Base-by-base conservation (phyloP, 1,140 invertebrate genomes). In the Anoplolepis gracilipes region DNA sequence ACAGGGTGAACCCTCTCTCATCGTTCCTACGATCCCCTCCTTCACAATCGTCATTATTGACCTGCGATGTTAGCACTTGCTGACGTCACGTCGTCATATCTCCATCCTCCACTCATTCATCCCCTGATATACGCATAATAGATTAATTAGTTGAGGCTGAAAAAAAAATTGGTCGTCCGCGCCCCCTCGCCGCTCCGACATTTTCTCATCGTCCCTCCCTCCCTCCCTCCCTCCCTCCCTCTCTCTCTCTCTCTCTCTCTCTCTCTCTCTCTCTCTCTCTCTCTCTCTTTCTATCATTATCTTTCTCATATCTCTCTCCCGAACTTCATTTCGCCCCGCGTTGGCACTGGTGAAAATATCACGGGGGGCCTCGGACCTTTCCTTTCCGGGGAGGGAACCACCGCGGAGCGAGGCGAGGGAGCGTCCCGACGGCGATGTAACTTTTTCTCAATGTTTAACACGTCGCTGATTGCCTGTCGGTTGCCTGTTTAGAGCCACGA, bases 401-500 rank as follows among this genome's bases (percentile, higher is more conserved):
- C 28, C 57, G 85, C 25, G 79, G 82, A 89, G 70, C 85, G 88
- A 82, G 87, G 87, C 90, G 91, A 91, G 90, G 88, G 90, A 76
- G 89, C 91, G 90, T 88, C 61, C 62, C 69, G 86, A 86, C 72
- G 86, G 78, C 79, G 69, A 84, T 85, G 46, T 87, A 81, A 78
- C 69, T 67, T 87, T 55, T 46, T 33, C 70, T 72, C 65, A 57
- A 81, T 79, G 42, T 75, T 88, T 88, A 90, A 90, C 82, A 94
- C 93, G 92, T 91, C 92, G 94, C 93, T 95, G 93, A 95, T 94
- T 94, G 78, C 76, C 76, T 94, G 92, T 94, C 94, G 94, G 94
- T 95, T 96, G 93, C 95, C 95, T 95, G 94, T 97, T 96, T 98
- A 98, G 98, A 98, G 97, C 96, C 97, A 98, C 96, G 97, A 98